These are phyloP conservation scores for Xenus cinereus DNA, from an alignment of 2,113 vertebrate genomes.

Conservation along the genomic window DNA sequence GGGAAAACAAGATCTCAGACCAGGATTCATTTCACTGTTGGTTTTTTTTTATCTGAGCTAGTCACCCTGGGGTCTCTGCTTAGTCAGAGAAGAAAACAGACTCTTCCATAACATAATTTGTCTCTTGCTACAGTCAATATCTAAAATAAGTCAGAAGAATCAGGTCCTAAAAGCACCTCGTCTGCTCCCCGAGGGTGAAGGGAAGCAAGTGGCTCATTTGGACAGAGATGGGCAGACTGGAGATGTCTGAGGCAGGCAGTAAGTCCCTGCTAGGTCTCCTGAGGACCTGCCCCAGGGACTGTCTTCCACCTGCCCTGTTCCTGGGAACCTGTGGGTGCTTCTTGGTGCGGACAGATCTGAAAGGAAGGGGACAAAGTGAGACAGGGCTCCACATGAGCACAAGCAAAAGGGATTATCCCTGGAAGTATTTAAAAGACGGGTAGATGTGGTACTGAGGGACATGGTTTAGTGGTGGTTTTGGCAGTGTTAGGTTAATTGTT, in stretches of 20 bases:
- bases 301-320: neutral
- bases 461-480: neutral
- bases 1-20: conserved; percentile 9
- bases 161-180: neutral
- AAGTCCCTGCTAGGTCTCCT: neutral
- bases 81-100: neutral
- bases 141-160: neutral
- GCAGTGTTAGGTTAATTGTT: neutral
- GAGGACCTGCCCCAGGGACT: neutral
- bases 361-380: neutral
- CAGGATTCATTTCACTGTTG: neutral
- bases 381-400: neutral
- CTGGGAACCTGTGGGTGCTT: neutral
- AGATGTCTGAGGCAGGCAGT: neutral
- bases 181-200: neutral
- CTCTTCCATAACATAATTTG: neutral
- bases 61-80: neutral
- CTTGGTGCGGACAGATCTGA: neutral
- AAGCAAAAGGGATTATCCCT: neutral
- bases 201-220: neutral
- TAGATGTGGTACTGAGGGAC: neutral
- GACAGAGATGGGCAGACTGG: neutral
- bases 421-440: neutral
- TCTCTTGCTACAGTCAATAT: neutral
- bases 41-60: neutral